A percentile compares a stretch with the other conserved stretches of the same genome.
phyloP scores from a whole-genome alignment of 1,140 invertebrate species.

The Papilio polyxenes region DNA sequence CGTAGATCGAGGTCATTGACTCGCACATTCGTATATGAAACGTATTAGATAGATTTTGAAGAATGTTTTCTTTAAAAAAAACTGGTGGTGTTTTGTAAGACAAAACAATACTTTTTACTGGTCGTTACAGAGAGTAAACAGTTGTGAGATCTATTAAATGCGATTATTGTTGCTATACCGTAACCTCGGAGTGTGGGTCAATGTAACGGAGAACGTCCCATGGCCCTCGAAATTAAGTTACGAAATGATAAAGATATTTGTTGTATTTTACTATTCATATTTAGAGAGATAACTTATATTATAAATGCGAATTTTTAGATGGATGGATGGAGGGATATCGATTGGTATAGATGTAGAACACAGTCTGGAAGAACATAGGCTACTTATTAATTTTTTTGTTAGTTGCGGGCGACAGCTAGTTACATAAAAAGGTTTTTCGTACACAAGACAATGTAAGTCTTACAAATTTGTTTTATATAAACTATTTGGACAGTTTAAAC shows the following conservation, averaged over 20 bases:
- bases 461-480: too few relatives aligned
- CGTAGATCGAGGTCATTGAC: neutral
- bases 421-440: too few relatives aligned
- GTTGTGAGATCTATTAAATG: neutral
- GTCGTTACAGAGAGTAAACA: neutral
- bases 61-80: neutral
- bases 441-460: too few relatives aligned
- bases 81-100: neutral
- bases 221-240: neutral
- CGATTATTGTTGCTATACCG: neutral
- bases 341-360: too few relatives aligned
- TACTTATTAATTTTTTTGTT: too few relatives aligned
- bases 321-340: too few relatives aligned
- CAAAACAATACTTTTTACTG: neutral
- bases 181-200: constrained; percentile 5
- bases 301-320: too few relatives aligned
- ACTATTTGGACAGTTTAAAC: too few relatives aligned
- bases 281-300: too few relatives aligned
- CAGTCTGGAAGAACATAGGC: too few relatives aligned
- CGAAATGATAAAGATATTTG: neutral
- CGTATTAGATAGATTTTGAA: too few relatives aligned
- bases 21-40: neutral
- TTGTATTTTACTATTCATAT: neutral
- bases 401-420: too few relatives aligned
- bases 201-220: constrained; percentile 17